Evolutionary conservation across 2,888 invertebrate species (phyloP).

Genomic region (Oasisia sp.): DNA sequence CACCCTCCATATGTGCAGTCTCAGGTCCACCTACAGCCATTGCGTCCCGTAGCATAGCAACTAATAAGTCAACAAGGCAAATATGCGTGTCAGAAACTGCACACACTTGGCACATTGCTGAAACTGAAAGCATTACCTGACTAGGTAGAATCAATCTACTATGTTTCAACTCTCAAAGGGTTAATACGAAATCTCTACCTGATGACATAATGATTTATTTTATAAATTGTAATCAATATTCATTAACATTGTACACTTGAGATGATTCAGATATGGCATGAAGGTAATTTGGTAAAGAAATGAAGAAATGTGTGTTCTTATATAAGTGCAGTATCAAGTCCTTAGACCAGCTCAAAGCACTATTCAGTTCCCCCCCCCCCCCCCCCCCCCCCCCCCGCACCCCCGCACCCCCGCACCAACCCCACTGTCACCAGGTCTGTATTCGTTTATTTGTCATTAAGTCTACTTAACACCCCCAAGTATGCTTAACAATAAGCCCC

Average conservation of each 20-base stretch:
- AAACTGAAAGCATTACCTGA: not conserved
- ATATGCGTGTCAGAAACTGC: not conserved
- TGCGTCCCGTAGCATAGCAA: not conserved
- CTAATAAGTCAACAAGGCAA: not conserved
- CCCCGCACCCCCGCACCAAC: too few species aligned
- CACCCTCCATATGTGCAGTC: not conserved
- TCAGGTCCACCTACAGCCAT: not conserved
- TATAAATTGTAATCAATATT: too few species aligned
- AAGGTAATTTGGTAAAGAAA: too few species aligned
- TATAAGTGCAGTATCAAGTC: too few species aligned
- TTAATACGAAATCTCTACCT: too few species aligned
- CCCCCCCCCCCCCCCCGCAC: too few species aligned
- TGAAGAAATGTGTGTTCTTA: too few species aligned
- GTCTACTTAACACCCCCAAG: not conserved
- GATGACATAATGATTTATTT: too few species aligned
- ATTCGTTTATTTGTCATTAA: not conserved
- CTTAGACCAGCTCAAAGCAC: too few species aligned
- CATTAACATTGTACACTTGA: too few species aligned
- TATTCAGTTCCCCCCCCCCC: too few species aligned
- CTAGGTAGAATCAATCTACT: not conserved
- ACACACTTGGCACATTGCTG: not conserved
- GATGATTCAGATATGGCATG: too few species aligned
- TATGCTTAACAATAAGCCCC: not conserved
- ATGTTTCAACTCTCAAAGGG: not conserved
- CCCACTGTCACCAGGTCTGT: not conserved